These are phyloP conservation scores for Premnoplex brunnescens DNA, from an alignment of 2,797 vertebrate species.

Conservation along the genomic window DNA sequence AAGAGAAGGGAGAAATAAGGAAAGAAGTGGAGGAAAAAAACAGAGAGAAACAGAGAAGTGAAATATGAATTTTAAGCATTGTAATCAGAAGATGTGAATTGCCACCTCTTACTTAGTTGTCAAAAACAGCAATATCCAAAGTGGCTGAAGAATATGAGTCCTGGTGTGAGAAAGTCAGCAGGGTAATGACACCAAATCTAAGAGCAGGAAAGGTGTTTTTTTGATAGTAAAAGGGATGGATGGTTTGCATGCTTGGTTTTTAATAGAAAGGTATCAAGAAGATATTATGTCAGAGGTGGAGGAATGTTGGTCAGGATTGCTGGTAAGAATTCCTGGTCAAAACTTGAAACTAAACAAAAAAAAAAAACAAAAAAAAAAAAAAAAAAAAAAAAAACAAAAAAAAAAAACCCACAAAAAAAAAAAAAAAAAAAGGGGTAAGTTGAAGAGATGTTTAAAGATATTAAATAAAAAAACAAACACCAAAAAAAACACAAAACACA, in stretches of 20 bases:
- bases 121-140: background rate
- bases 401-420: background rate
- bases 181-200: background rate
- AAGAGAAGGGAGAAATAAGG: background rate
- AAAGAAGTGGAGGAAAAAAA: background rate
- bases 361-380: no score
- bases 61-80: background rate
- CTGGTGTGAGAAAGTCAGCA: background rate
- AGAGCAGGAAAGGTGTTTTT: background rate
- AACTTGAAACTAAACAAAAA: background rate
- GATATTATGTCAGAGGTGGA: background rate
- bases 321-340: background rate
- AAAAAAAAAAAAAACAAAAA: background rate
- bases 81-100: background rate
- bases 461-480: no score
- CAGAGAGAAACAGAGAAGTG: background rate
- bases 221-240: background rate
- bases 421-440: background rate
- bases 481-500: background rate
- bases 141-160: background rate
- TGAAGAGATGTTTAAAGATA: background rate
- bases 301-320: background rate
- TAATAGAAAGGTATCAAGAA: background rate
- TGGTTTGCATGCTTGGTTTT: background rate
- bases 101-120: background rate